These are phyloP conservation scores for Penaeus monodon DNA, from an alignment of 2,888 invertebrate genomes.

Conservation along the genomic window DNA sequence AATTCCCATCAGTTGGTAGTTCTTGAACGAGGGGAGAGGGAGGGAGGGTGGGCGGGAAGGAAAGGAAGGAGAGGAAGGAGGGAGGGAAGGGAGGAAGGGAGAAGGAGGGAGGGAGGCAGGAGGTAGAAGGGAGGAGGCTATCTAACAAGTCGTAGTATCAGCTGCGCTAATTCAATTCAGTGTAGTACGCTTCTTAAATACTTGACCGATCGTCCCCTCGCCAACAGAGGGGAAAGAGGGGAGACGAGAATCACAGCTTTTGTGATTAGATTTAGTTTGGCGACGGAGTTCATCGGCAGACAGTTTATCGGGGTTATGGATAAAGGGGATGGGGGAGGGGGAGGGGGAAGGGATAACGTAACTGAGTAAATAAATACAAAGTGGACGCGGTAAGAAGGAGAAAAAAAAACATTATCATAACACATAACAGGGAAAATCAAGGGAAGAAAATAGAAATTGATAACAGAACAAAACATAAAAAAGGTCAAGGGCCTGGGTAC, in stretches of 20 bases:
- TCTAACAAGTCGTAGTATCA: no score
- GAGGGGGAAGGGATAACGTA: neutral
- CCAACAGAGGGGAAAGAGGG: neutral
- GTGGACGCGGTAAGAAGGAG: neutral
- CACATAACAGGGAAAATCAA: neutral
- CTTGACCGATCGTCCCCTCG: no score
- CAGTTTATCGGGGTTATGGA: slow-evolving; percentile 7
- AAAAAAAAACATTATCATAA: neutral
- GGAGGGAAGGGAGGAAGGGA: no score
- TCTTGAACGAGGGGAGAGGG: no score
- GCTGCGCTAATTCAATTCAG: no score
- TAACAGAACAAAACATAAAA: neutral
- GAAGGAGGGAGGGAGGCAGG: no score
- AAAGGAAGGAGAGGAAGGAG: no score
- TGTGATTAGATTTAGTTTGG: slow-evolving; percentile 39
- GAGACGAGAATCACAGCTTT: slow-evolving; percentile 36
- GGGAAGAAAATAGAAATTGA: neutral
- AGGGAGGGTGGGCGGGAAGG: no score
- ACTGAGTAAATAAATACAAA: neutral
- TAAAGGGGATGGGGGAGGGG: neutral
- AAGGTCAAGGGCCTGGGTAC: slow-evolving; percentile 3
- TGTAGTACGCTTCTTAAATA: no score
- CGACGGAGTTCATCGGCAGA: slow-evolving; percentile 12
- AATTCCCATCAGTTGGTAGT: no score
- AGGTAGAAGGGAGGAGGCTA: no score